Base-by-base conservation (phyloP, 2,888 invertebrate species). In the Caenorhabditis zanzibari region DNA sequence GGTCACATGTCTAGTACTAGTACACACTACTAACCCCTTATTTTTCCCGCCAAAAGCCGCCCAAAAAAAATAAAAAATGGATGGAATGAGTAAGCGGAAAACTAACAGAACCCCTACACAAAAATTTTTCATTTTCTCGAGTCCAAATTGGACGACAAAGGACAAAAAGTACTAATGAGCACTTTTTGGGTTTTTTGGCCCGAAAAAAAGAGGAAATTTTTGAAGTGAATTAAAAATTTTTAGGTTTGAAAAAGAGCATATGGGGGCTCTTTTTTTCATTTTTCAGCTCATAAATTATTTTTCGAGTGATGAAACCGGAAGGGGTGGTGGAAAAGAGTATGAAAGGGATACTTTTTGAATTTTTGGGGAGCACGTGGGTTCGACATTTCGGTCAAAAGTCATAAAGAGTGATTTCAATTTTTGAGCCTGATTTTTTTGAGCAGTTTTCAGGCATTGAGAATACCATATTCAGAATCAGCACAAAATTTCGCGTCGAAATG, bases 1-100 rank as follows among this genome's bases (percentile, higher is more conserved):
- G 49, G 49, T 49, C 49, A 49, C 49, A 49, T 10, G 49, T 2
- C 24, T 4, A n/a, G n/a, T n/a, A 4, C 24, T 24, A 54, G 54
- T 54, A 61, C 38, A 61, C 59, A 38, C 24, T 28, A 38, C 35
- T 24, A 19, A 24, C 16, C 26, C 41, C 14, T 61, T 64, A 2
- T 19, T 64, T 35, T 26, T 9, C 12, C 16, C 12, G 44, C 49
- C 24, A 49, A 66, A 12, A 71, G n/a, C 19, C 38, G 7, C 16
- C 32, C n/a, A n/a, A n/a, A 54, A 69, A 69, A 69, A 69, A 69
- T 58, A 69, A 69, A 69, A 58, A 69, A 69, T 56, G 58, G 56
- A 66, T 66, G 66, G 66, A 66, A 66, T 66, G 66, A 35, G 66
- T 66, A 52, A 64, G 63, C 26, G 35, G 28, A 64, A 47, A 26